Evolutionary conservation across 1,140 invertebrate genomes (phyloP).

Genomic region (Charaxes varanes): DNA sequence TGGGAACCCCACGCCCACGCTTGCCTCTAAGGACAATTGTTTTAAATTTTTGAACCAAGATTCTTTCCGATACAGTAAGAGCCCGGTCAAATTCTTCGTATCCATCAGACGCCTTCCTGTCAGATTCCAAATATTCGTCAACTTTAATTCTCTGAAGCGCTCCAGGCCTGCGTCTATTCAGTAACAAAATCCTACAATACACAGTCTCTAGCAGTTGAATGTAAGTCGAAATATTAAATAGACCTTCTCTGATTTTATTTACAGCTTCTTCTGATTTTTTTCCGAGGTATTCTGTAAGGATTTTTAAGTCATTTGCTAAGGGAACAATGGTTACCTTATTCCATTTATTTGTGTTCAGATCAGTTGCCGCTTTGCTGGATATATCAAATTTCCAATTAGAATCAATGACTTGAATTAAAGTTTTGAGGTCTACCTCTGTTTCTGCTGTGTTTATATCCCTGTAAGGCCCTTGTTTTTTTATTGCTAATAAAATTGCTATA

Average conservation of each 20-base stretch:
- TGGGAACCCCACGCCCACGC: conserved; percentile 20
- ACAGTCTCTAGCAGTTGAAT: no score
- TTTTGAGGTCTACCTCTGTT: conserved; percentile 31
- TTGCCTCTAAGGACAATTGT: conserved; percentile 22
- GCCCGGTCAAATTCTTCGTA: conserved; percentile 23
- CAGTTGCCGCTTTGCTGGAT: conserved; percentile 30
- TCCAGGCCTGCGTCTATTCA: conserved; percentile 25
- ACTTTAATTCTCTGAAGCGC: conserved; percentile 24
- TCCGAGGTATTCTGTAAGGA: conserved; percentile 33
- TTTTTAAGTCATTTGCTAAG: conserved; percentile 45
- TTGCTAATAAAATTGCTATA: not conserved
- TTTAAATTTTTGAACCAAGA: conserved; percentile 21
- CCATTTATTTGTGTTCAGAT: conserved; percentile 39
- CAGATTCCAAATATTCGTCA: conserved; percentile 19
- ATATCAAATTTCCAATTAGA: no score
- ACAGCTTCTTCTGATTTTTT: conserved; percentile 16
- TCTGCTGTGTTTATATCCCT: conserved; percentile 18
- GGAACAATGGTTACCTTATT: conserved; percentile 43
- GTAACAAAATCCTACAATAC: no score
- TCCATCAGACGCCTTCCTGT: conserved; percentile 15
- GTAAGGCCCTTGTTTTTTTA: conserved; percentile 19
- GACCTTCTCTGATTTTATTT: no score
- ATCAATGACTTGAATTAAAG: conserved; percentile 32
- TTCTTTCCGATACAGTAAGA: conserved; percentile 20
- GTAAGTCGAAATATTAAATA: no score